Base-by-base conservation (phyloP, 2,113 vertebrate genomes). In the Callocephalon fimbriatum region DNA sequence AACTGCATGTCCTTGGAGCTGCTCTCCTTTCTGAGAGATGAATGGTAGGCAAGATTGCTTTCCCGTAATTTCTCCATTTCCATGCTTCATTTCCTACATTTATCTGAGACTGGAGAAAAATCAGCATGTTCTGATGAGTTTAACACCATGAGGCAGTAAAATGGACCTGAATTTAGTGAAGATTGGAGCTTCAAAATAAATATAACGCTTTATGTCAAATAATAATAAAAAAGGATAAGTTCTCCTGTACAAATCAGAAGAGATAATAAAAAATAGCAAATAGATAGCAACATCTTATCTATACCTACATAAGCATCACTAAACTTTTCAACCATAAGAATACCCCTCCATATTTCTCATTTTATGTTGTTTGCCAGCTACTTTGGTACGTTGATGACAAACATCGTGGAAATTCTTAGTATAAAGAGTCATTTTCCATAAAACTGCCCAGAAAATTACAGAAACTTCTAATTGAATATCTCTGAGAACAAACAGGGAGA, bases 211-310 rank as follows among this genome's bases (percentile, higher is more conserved):
- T 89, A 97, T 97, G 95, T 97, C 81, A 98, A 98, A 97, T 86
- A 75, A 97, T 97, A 98, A 97, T 93, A 97, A 97, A 94, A 98
- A 97, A 97, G 70, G 79, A 93, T 96, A 97, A 91, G 92, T 88
- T 98, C 98, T 98, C 98, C 98, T 98, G 98, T 98, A 98, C 96
- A 98, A 98, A 98, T 98, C 98, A 98, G 98, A 98, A 98, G 98
- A 98, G 95, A 97, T 96, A 97, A 98, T 97, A 98, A 97, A 98
- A 98, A 97, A 92, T 82, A 97, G 92, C 42, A 91, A 97, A 98
- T 96, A 98, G 98, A 98, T 94, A 98, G 98, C 98, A 98, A 98
- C 96, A 91, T 71, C 76, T 88, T 96, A 77, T 93, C 75, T 63
- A 90, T 97, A 97, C 97, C 95, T 97, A 97, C 96, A 95, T n/a